A percentile compares a stretch with the other conserved stretches of the same genome.
Conservation (phyloP, 2,797 vertebrate genomes). For the Phalanger gymnotis region DNA sequence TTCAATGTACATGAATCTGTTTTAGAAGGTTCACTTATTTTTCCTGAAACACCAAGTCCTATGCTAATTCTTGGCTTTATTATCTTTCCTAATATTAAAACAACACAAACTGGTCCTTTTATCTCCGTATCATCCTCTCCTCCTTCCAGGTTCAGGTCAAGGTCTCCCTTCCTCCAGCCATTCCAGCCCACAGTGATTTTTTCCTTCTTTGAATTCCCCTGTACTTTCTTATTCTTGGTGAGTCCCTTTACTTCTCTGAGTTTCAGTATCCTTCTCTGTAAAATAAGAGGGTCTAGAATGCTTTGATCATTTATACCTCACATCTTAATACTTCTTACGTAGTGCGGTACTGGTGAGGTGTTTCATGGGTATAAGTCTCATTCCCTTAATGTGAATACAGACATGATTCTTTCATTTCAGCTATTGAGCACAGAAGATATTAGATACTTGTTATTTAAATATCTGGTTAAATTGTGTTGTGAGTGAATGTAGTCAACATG, state of each 20-base stretch:
- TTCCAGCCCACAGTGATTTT: slow-evolving; percentile 3
- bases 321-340: not conserved
- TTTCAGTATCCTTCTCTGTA: slow-evolving; percentile 30
- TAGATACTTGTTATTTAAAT: not conserved
- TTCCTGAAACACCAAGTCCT: not conserved
- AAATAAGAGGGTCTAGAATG: slow-evolving; percentile 1
- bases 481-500: slow-evolving; percentile 3
- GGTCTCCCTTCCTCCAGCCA: not conserved
- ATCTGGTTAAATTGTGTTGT: not conserved
- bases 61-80: not conserved
- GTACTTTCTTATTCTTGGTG: not conserved
- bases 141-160: not conserved
- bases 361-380: not conserved
- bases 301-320: slow-evolving; percentile 1
- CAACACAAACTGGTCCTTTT: not conserved
- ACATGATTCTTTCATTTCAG: not conserved
- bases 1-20: not conserved
- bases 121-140: not conserved
- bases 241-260: not conserved
- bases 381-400: not conserved
- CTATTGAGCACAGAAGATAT: not conserved
- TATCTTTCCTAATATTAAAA: not conserved
- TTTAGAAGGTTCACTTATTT: not conserved
- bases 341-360: not conserved
- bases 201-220: slow-evolving; percentile 9